Percentiles rank a stretch among this genome's conserved stretches.
Conservation (phyloP, 2,888 invertebrate species). For the Eristalinus sepulchralis region DNA sequence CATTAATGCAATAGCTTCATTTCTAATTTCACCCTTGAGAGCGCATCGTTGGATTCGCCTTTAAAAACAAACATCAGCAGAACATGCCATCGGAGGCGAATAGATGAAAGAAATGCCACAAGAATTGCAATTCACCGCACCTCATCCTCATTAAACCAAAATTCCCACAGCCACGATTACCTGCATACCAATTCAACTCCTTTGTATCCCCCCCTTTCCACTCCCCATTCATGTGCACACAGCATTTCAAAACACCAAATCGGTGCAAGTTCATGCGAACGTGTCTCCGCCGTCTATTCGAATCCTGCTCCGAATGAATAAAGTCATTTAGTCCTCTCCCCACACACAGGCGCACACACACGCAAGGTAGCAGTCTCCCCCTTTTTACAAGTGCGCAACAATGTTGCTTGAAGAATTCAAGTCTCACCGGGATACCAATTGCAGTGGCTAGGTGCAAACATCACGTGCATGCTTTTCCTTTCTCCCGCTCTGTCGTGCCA, state of each 20-base stretch:
- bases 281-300: not conserved
- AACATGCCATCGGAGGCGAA: too few relatives aligned
- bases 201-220: not conserved
- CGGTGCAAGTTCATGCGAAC: not conserved
- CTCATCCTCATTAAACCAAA: not conserved
- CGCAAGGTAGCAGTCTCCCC: not conserved
- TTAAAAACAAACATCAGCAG: too few relatives aligned
- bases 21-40: too few relatives aligned
- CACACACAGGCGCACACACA: not conserved
- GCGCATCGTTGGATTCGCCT: too few relatives aligned
- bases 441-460: constrained; percentile 42
- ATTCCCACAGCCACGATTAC: not conserved
- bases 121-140: not conserved
- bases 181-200: not conserved
- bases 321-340: not conserved
- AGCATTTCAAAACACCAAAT: not conserved
- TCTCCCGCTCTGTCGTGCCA: constrained; percentile 25
- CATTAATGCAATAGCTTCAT: too few relatives aligned
- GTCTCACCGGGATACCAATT: not conserved
- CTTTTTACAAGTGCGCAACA: constrained; percentile 24
- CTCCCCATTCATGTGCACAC: not conserved
- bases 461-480: constrained; percentile 45
- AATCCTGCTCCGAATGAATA: not conserved
- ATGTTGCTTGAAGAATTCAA: constrained; percentile 39
- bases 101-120: not conserved